Percentiles rank a stretch among this genome's conserved stretches.
These are phyloP conservation scores for Taxidea taxus DNA, from an alignment of 2,113 vertebrate genomes.

Conservation along the genomic window DNA sequence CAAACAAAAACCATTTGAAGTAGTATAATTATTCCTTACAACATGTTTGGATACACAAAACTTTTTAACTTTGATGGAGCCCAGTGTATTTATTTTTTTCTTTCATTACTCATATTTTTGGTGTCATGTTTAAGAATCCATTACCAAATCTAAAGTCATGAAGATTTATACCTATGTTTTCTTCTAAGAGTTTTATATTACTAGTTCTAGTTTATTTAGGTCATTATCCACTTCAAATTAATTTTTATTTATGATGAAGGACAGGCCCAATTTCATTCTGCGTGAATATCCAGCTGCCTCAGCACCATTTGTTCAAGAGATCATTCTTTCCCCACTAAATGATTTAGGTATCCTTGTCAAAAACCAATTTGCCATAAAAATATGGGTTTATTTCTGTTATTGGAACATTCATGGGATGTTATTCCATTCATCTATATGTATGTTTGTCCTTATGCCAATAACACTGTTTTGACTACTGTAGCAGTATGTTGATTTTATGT, in stretches of 20 bases:
- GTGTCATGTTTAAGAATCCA: neutral
- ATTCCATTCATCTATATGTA: neutral
- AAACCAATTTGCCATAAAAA: neutral
- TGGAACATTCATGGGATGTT: neutral
- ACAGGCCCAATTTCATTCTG: neutral
- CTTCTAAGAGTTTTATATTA: neutral
- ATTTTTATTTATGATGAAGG: neutral
- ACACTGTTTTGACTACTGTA: neutral
- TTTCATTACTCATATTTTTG: neutral
- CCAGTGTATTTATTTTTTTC: neutral
- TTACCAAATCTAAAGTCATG: neutral
- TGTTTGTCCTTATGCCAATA: neutral
- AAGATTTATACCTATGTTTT: neutral
- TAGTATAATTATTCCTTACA: neutral
- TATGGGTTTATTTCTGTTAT: neutral
- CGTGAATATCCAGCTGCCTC: neutral
- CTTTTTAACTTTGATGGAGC: neutral
- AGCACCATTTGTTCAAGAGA: neutral
- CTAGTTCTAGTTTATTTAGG: neutral
- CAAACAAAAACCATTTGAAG: neutral
- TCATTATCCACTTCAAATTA: neutral
- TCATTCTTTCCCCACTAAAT: neutral
- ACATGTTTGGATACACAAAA: neutral
- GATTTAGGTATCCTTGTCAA: neutral
- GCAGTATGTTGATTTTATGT: neutral